phyloP scores from a whole-genome alignment of 2,113 vertebrate genomes.

The Lathamus discolor region DNA sequence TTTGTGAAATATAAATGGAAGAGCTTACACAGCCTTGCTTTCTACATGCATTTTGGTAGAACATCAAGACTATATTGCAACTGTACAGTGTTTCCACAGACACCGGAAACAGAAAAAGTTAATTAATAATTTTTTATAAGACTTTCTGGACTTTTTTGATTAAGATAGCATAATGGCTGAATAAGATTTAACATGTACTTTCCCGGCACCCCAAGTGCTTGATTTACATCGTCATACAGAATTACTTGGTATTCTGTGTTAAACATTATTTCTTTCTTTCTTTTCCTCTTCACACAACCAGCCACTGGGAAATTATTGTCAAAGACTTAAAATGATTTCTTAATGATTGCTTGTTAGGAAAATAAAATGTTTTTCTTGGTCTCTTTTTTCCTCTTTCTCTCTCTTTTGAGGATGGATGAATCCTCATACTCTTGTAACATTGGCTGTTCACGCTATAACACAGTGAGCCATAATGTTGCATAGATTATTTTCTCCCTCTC shows the following conservation, averaged over 20 bases:
- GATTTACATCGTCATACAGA: constrained; percentile 36
- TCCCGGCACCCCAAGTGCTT: background rate
- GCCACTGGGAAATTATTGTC: constrained; percentile 42
- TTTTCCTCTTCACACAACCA: background rate
- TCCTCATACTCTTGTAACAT: background rate
- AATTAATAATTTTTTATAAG: background rate
- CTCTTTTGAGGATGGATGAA: background rate
- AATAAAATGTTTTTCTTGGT: background rate
- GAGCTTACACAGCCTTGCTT: background rate
- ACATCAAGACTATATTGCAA: background rate
- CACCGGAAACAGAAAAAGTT: background rate
- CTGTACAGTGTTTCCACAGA: background rate
- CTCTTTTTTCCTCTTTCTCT: background rate
- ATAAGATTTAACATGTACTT: constrained; percentile 30
- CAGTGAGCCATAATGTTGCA: background rate
- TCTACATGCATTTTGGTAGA: background rate
- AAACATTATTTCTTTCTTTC: background rate
- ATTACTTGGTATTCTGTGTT: constrained; percentile 36
- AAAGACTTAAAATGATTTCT: constrained; percentile 41
- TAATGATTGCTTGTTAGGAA: constrained; percentile 33
- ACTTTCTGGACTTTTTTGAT: constrained; percentile 32
- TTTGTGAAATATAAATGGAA: background rate
- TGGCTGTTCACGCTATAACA: background rate
- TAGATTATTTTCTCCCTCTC: background rate
- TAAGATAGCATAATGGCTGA: constrained; percentile 30